A percentile compares a stretch with the other conserved stretches of the same genome.
These are phyloP conservation scores for Aleiodes testaceus DNA, from an alignment of 2,888 invertebrate species.

Conservation along the genomic window DNA sequence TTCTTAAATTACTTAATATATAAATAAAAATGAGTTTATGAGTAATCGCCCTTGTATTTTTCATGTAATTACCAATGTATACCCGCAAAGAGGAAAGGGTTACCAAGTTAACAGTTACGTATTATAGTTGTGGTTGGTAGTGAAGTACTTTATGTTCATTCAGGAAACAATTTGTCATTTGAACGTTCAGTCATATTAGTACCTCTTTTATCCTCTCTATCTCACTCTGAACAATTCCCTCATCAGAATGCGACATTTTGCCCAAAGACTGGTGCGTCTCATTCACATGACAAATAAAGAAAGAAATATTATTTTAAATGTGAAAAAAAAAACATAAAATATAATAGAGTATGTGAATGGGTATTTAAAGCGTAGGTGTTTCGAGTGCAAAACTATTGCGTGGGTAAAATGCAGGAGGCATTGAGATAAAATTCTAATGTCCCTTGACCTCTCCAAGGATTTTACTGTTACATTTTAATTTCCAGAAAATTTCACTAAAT, in stretches of 20 bases:
- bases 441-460: conserved; percentile 20
- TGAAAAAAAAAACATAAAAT: conserved; percentile 12
- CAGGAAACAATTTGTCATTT: conserved; percentile 56
- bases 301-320: no score
- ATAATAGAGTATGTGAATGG: not conserved
- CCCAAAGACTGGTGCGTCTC: conserved; percentile 49
- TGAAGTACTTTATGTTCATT: conserved; percentile 45
- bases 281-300: conserved; percentile 20
- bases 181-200: conserved; percentile 44
- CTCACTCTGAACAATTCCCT: conserved; percentile 30
- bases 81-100: conserved; percentile 31
- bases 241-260: conserved; percentile 29
- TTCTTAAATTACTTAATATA: not conserved
- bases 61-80: not conserved
- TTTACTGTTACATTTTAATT: conserved; percentile 12
- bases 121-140: conserved; percentile 38
- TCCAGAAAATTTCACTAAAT: conserved; percentile 3
- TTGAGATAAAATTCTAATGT: conserved; percentile 13
- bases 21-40: not conserved
- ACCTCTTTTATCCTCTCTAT: conserved; percentile 36
- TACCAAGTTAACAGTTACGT: conserved; percentile 40
- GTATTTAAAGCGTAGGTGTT: conserved; percentile 31
- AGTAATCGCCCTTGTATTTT: conserved; percentile 4
- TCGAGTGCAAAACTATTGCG: conserved; percentile 33
- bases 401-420: conserved; percentile 33